phyloP scores from a whole-genome alignment of 2,888 invertebrate genomes.

The Rutpela maculata region DNA sequence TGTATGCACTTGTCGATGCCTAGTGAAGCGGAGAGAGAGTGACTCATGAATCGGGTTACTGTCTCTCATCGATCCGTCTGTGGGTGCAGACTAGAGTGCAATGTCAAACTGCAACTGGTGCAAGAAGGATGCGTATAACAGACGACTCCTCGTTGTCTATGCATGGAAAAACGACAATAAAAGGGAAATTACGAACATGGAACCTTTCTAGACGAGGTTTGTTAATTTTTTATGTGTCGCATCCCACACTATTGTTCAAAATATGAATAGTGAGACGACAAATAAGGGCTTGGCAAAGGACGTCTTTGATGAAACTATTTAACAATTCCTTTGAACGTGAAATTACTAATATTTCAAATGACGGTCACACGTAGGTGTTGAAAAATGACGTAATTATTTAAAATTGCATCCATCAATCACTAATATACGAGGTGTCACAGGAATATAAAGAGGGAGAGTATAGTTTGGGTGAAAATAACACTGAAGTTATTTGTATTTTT shows the following conservation, averaged over 20 bases:
- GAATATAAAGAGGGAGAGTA: too few relatives aligned
- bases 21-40: conserved; percentile 58
- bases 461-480: too few relatives aligned
- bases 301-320: background rate
- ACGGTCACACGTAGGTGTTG: conserved; percentile 4
- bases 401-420: too few relatives aligned
- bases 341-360: background rate
- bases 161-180: conserved; percentile 40
- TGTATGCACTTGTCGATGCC: conserved; percentile 42
- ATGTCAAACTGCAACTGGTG: conserved; percentile 18
- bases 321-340: background rate
- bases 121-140: conserved; percentile 33
- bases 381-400: background rate
- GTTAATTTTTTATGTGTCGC: conserved; percentile 41
- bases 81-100: conserved; percentile 44
- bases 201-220: conserved; percentile 17
- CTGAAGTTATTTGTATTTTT: too few relatives aligned
- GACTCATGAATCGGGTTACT: conserved; percentile 70
- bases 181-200: conserved; percentile 37
- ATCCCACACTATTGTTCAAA: conserved; percentile 14
- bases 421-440: too few relatives aligned
- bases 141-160: conserved; percentile 38
- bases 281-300: conserved; percentile 20
- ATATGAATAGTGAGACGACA: conserved; percentile 21
- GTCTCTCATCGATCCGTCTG: conserved; percentile 68